These are phyloP conservation scores for Phaethon lepturus DNA, from an alignment of 2,113 vertebrate species.

Conservation along the genomic window DNA sequence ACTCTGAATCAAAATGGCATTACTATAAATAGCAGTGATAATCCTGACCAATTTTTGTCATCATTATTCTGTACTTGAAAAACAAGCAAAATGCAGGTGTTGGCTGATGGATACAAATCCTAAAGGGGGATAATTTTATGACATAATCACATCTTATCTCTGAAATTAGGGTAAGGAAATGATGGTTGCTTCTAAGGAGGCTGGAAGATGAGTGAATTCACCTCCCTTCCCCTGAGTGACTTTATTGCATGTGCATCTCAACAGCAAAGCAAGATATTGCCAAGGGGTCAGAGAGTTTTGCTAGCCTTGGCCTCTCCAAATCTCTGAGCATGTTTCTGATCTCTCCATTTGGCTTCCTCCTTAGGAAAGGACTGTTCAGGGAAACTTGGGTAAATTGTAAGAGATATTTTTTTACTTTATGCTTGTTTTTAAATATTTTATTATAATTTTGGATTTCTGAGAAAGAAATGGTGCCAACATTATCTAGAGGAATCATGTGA, in stretches of 20 bases:
- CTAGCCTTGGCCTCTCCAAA: neutral
- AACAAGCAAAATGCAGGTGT: neutral
- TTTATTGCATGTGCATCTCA: neutral
- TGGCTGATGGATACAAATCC: neutral
- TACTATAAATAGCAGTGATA: neutral
- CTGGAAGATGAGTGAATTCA: neutral
- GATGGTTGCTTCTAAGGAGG: neutral
- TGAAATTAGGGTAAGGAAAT: constrained; percentile 53
- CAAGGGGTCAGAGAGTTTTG: neutral
- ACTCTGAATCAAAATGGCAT: neutral
- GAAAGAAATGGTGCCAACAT: neutral
- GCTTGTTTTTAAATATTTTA: neutral
- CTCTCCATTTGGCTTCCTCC: neutral
- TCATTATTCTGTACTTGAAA: neutral
- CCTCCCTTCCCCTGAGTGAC: neutral
- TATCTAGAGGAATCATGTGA: neutral
- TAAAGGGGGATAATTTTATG: constrained; percentile 7
- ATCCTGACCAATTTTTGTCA: neutral
- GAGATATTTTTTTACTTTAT: neutral
- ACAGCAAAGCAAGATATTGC: neutral
- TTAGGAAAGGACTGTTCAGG: neutral
- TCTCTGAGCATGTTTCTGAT: neutral
- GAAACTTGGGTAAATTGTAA: neutral
- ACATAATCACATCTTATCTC: constrained; percentile 28
- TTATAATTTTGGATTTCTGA: neutral